phyloP scores from a whole-genome alignment of 1,140 invertebrate species.

The Anagrus nilaparvatae region DNA sequence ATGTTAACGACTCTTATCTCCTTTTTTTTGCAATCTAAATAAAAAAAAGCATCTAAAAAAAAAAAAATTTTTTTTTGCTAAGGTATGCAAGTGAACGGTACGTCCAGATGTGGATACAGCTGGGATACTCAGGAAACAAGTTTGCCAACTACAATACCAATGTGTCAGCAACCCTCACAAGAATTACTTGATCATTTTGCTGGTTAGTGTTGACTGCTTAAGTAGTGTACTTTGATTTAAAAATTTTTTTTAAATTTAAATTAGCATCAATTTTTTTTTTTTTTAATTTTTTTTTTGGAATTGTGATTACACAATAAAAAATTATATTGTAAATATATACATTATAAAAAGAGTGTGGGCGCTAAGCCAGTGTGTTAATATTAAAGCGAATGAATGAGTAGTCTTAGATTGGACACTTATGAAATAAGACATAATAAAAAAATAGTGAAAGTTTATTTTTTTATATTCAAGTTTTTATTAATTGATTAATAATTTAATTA shows the following conservation, averaged over 20 bases:
- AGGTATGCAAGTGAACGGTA: constrained; percentile 44
- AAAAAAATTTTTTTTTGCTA: constrained; percentile 13
- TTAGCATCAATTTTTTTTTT: constrained; percentile 5
- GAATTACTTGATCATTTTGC: constrained; percentile 38
- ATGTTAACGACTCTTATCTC: too few relatives aligned
- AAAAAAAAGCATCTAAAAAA: too few relatives aligned
- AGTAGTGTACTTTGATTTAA: too few relatives aligned
- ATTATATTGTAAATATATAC: too few relatives aligned
- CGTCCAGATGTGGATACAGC: constrained; percentile 38
- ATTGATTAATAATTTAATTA: too few relatives aligned
- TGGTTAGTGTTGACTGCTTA: constrained; percentile 28
- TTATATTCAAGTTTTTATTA: too few relatives aligned
- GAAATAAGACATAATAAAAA: neutral
- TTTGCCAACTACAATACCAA: constrained; percentile 36
- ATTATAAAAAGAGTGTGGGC: too few relatives aligned
- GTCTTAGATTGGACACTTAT: neutral
- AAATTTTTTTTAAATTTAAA: too few relatives aligned
- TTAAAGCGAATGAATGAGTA: too few relatives aligned
- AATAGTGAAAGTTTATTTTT: neutral
- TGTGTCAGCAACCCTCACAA: constrained; percentile 40
- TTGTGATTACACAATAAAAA: too few relatives aligned
- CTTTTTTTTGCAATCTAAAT: too few relatives aligned
- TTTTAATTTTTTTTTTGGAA: constrained; percentile 1
- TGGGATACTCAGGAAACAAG: constrained; percentile 43
- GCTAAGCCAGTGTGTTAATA: too few relatives aligned